These are phyloP conservation scores for Girardinichthys multiradiatus DNA, from an alignment of 2,113 vertebrate genomes.

Conservation along the genomic window DNA sequence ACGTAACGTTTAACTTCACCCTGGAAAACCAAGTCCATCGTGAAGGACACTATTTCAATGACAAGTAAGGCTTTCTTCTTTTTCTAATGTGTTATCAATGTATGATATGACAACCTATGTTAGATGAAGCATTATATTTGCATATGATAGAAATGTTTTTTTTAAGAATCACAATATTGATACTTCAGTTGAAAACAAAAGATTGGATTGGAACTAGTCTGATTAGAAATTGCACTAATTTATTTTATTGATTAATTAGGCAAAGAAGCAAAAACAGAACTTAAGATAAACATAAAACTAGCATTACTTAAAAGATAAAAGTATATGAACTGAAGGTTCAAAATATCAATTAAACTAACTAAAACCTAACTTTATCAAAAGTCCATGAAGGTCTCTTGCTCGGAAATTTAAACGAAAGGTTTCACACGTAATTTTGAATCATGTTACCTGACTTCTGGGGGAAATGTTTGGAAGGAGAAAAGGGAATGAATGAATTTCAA, in stretches of 20 bases:
- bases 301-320: not conserved
- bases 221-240: not conserved
- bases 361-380: not conserved
- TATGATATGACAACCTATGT: not conserved
- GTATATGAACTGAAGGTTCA: not conserved
- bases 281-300: too few species aligned
- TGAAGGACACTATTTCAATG: constrained; percentile 92
- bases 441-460: too few species aligned
- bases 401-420: not conserved
- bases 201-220: not conserved
- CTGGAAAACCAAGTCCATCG: constrained; percentile 96
- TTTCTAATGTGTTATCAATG: not conserved
- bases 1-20: constrained; percentile 97
- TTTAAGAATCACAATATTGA: not conserved
- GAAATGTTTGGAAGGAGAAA: too few species aligned
- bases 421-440: not conserved
- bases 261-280: too few species aligned
- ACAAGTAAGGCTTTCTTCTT: constrained; percentile 84
- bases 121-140: not conserved
- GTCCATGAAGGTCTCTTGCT: not conserved
- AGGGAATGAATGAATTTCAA: too few species aligned
- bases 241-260: not conserved
- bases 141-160: too few species aligned
- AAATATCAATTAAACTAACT: not conserved
- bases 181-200: not conserved